Base-by-base conservation (phyloP, 2,888 invertebrate genomes). In the Hirtodrosophila alboralis region DNA sequence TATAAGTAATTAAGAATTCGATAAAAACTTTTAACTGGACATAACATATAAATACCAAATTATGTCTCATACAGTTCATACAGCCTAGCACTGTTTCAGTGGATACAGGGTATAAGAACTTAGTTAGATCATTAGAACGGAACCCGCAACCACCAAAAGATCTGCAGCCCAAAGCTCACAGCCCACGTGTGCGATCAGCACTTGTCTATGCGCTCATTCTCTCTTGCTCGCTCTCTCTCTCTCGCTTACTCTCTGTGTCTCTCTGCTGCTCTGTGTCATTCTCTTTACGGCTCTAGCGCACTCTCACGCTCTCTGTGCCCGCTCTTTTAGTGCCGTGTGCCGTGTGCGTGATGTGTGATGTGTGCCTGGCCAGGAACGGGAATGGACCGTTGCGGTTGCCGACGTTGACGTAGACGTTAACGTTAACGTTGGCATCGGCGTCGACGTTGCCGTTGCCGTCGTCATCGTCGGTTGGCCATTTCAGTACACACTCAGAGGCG, bases 401-500 rank as follows among this genome's bases (percentile, higher is more conserved):
- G 33, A 23, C 34, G 14, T 47, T 18, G 18, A 28, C 45, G 33
- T 1, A n/a, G 33, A 23, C 34, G 14, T 47, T 18, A 14, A 28
- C 45, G 33, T 1, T n/a, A n/a, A n/a, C 48, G 34, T 26, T 13
- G 38, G 10, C 38, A 38, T 7, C 38, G 38, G 6, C 31, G 45
- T 34, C 30, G n/a, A n/a, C 53, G 53, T 23, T 18, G 53, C 28
- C 56, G 57, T 28, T 41, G 38, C 10, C 36, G 33, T 13, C 45
- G 38, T 66, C 58, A 45, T 36, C 44, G 60, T 45, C 57, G 52
- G 44, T 37, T 70, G 49, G 74, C 75, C 65, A 60, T 67, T 69
- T 89, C 84, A 88, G 88, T 88, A 87, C 81, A 89, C 84, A 89
- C 87, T 89, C 87, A 89, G 87, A 87, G 88, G 84, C 87, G 87